Evolutionary conservation across 2,113 vertebrate species (phyloP).

Genomic region (Acrocephalus arundinaceus): DNA sequence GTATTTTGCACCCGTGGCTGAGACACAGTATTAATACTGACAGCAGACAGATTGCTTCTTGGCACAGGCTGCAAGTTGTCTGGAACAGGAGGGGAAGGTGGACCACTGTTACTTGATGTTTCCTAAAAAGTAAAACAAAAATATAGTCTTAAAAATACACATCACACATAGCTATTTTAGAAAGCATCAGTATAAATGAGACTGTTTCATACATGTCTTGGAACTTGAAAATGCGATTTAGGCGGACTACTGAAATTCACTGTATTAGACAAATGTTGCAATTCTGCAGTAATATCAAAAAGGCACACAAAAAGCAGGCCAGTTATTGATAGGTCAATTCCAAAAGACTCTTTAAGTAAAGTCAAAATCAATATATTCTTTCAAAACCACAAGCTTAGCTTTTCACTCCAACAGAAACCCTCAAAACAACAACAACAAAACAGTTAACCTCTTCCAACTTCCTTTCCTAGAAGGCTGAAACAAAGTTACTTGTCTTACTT

Average conservation of each 20-base stretch:
- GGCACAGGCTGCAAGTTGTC: constrained; percentile 68
- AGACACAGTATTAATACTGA: constrained; percentile 85
- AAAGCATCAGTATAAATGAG: neutral
- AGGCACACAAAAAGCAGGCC: neutral
- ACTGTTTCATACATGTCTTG: neutral
- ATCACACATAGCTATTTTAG: neutral
- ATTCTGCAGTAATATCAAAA: neutral
- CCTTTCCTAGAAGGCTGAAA: neutral
- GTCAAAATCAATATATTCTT: neutral
- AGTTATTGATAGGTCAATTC: neutral
- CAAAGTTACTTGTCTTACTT: neutral
- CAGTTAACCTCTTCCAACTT: neutral
- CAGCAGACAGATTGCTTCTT: constrained; percentile 82
- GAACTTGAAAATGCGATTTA: neutral
- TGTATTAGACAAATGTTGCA: neutral
- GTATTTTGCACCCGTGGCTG: constrained; percentile 77
- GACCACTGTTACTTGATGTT: constrained; percentile 80
- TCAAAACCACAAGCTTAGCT: neutral
- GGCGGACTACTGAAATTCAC: neutral
- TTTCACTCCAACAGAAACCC: neutral
- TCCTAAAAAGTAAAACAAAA: constrained; percentile 65
- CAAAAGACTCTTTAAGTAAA: neutral
- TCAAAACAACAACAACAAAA: neutral
- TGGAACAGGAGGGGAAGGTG: constrained; percentile 80
- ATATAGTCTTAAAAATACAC: neutral